Evolutionary conservation across 2,888 invertebrate species (phyloP), one percentile per base, ranked within the genome.

Genomic region (Hydropsyche betteni): DNA sequence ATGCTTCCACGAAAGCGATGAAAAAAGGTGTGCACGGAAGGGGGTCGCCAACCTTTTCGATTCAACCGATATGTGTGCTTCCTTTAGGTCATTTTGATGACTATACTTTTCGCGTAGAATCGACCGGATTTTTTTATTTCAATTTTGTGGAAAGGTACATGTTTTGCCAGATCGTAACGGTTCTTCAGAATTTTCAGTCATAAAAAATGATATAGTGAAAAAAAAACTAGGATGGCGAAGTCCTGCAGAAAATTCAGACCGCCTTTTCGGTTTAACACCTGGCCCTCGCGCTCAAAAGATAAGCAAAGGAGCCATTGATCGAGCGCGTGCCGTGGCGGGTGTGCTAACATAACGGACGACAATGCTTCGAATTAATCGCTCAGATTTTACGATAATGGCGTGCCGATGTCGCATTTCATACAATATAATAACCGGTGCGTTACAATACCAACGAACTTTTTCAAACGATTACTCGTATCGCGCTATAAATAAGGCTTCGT

Each of bases 311-410:
- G 75, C 75, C 72, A 72, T 72, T 72, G 58, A 58, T 70, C 51
- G 74, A 36, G 75, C 75, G 75, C 75, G 70, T 75, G 72, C 72
- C 58, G 69, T 4, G 44, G 10, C 44, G 44, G 44, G 44, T 44
- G 44, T 44, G 44, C 44, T 4, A 44, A 10, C 10, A 44, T 44
- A 36, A 72, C 34, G 44, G n/a, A 16, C 16, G 38, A 44, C 7
- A 44, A 44, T 44, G 55, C 10, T 36, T 68, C 72, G 75, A 75
- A 75, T 75, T 75, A 75, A 75, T 71, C 75, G 68, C 64, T 36
- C 61, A 75, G 75, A 75, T 75, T 75, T 75, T 75, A 75, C 75
- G 75, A 75, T 75, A 72, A 75, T 72, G 68, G 71, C 52, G 61
- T 50, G 12, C 69, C 12, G 61, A 36, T 50, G 68, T 75, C 36